These are phyloP conservation scores for Chrysochloris asiatica DNA, from an alignment of 2,113 vertebrate species.

Conservation along the genomic window DNA sequence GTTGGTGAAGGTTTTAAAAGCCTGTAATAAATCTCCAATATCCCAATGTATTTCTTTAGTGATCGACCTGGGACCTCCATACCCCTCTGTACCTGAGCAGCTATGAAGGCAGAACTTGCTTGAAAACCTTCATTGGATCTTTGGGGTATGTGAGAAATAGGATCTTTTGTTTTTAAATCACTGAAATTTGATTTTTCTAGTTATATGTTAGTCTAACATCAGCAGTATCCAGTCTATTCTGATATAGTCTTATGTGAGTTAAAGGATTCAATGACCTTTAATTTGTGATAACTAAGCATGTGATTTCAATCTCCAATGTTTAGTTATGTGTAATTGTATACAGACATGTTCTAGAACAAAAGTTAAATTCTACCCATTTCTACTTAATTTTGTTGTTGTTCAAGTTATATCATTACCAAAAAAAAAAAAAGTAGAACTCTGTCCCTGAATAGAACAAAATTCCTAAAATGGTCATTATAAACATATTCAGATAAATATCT, in stretches of 20 bases:
- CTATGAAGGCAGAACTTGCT: neutral
- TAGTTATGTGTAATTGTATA: neutral
- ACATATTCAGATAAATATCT: slow-evolving; percentile 60
- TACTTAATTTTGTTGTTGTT: too few relatives aligned
- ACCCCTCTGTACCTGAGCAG: accelerated
- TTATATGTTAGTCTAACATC: neutral
- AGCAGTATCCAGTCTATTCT: neutral
- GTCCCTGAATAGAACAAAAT: neutral
- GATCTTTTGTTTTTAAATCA: neutral
- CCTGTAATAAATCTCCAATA: neutral
- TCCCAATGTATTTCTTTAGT: neutral
- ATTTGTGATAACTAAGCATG: neutral
- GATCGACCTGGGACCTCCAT: neutral
- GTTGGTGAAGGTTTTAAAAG: neutral
- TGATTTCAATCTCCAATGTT: neutral
- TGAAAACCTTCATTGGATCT: neutral
- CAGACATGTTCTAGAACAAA: neutral
- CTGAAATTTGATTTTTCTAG: neutral
- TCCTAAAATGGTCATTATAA: slow-evolving; percentile 61
- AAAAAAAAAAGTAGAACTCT: neutral
- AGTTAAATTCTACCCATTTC: neutral
- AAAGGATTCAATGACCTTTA: neutral
- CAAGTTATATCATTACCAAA: neutral
- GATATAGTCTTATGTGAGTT: neutral
- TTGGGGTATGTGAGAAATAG: neutral